Conservation (phyloP, 2,113 vertebrate genomes). For the Chelonoidis abingdonii region DNA sequence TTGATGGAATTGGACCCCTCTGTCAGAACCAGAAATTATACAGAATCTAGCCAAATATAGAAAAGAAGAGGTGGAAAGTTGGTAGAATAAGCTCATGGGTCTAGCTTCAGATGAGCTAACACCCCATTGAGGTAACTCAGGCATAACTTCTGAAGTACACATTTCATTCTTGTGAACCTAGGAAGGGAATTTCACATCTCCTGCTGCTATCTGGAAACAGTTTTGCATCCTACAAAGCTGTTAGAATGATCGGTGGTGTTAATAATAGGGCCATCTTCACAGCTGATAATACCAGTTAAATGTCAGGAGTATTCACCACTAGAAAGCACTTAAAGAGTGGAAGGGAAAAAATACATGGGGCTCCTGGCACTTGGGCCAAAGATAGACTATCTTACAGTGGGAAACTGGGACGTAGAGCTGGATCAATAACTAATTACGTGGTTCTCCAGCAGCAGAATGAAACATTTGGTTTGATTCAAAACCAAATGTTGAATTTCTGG, state of each 20-base stretch:
- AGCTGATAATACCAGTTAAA: not conserved
- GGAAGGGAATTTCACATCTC: not conserved
- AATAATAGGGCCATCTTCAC: not conserved
- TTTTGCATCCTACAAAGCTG: not conserved
- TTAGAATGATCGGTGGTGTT: fast-evolving
- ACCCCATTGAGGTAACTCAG: not conserved
- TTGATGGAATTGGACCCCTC: not conserved
- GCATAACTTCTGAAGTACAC: not conserved
- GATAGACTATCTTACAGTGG: not conserved
- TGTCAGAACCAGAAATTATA: not conserved
- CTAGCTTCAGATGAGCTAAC: not conserved
- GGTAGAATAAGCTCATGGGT: fast-evolving
- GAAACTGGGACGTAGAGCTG: not conserved
- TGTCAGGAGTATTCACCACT: too few relatives aligned
- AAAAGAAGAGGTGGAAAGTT: not conserved
- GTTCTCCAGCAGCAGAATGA: not conserved
- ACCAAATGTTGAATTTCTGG: not conserved
- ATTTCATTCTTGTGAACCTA: not conserved
- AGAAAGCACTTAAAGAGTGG: not conserved
- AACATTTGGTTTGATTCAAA: not conserved
- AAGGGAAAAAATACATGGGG: not conserved
- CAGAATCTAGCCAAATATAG: not conserved
- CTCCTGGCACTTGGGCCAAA: not conserved
- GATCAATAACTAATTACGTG: not conserved
- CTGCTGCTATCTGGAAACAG: not conserved